These are phyloP conservation scores for Spisula solida DNA, from an alignment of 2,888 invertebrate genomes.

Conservation along the genomic window DNA sequence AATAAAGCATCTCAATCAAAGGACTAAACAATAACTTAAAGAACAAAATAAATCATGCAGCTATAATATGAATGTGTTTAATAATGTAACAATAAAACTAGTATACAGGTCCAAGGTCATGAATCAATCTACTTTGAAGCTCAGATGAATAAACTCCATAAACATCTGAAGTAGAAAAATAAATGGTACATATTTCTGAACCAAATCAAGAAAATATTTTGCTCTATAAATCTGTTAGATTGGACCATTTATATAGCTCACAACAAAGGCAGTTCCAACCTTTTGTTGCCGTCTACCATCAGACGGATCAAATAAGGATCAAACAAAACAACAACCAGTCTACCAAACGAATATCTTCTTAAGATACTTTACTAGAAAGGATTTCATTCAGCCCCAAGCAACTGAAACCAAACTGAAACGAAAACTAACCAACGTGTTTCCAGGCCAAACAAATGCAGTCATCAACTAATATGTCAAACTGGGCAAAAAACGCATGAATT, in stretches of 20 bases:
- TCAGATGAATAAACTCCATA: not conserved
- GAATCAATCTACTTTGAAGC: not conserved
- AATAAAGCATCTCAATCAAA: too few relatives aligned
- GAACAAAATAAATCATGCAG: too few relatives aligned
- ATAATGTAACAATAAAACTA: not conserved
- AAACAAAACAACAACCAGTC: not conserved
- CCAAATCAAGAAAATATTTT: not conserved
- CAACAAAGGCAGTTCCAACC: not conserved
- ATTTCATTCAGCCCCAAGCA: slow-evolving; percentile 11
- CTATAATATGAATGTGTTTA: too few relatives aligned
- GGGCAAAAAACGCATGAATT: slow-evolving; percentile 40
- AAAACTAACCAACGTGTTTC: not conserved
- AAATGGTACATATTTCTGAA: not conserved
- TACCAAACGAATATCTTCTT: not conserved
- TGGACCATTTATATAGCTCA: slow-evolving; percentile 1
- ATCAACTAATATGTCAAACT: slow-evolving; percentile 23
- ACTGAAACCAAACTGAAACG: not conserved
- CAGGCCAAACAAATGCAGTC: slow-evolving; percentile 7
- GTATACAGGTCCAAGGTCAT: not conserved
- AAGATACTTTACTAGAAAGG: not conserved
- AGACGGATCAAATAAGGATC: not conserved
- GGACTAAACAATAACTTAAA: too few relatives aligned
- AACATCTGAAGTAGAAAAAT: not conserved
- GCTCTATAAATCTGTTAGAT: slow-evolving; percentile 7
- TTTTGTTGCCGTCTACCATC: not conserved